Evolutionary conservation across 2,113 vertebrate genomes (phyloP).

Genomic region (Holacanthus passer): DNA sequence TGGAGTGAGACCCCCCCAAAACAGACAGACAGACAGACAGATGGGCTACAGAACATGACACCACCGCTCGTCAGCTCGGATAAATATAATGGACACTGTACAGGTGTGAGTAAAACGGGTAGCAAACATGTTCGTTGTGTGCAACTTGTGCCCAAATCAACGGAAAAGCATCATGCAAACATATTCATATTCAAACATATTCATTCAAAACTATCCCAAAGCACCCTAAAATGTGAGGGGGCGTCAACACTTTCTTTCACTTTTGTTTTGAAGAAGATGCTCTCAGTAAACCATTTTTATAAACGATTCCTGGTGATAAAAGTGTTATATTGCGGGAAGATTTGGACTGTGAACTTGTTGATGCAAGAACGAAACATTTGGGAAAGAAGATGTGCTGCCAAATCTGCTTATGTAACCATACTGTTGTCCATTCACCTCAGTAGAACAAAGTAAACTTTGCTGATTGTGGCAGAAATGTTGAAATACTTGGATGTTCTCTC

Average conservation of each 20-base stretch:
- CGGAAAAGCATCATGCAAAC: not conserved
- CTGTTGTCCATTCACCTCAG: constrained; percentile 56
- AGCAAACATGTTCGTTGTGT: constrained; percentile 8
- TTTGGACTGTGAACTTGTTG: constrained; percentile 28
- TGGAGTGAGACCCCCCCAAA: constrained; percentile 69
- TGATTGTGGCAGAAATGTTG: constrained; percentile 53
- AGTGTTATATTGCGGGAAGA: constrained; percentile 36
- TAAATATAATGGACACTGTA: constrained; percentile 12
- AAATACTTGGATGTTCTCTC: constrained; percentile 63
- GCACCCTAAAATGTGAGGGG: not conserved
- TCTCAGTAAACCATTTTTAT: not conserved
- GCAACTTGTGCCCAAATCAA: not conserved
- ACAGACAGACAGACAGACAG: constrained; percentile 50
- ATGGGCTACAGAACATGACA: constrained; percentile 55
- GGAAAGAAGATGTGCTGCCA: constrained; percentile 58
- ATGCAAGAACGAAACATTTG: constrained; percentile 40
- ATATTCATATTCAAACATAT: too few relatives aligned
- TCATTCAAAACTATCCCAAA: constrained; percentile 6
- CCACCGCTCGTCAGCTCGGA: constrained; percentile 23
- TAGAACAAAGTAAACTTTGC: constrained; percentile 50
- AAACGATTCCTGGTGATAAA: constrained; percentile 2
- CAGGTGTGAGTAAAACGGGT: constrained; percentile 54
- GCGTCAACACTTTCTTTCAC: constrained; percentile 1
- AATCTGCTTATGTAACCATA: constrained; percentile 60
- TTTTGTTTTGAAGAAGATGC: constrained; percentile 19